Conservation (phyloP, 2,113 vertebrate species). For the Phoxinus phoxinus region DNA sequence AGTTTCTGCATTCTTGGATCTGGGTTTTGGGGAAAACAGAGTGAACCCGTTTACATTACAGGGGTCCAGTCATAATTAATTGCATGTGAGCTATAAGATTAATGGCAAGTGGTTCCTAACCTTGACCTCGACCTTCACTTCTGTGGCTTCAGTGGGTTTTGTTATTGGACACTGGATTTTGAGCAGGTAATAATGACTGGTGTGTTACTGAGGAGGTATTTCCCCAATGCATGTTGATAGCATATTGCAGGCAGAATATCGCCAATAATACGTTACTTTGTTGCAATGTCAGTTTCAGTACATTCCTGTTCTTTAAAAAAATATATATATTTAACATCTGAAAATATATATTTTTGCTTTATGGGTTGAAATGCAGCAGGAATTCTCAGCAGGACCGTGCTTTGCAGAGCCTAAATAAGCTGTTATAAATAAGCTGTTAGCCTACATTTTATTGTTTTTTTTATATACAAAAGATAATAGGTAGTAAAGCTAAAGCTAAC, state of each 20-base stretch:
- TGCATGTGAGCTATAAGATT: neutral
- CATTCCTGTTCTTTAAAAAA: neutral
- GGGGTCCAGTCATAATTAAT: neutral
- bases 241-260: neutral
- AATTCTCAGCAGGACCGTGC: neutral
- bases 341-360: neutral
- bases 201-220: neutral
- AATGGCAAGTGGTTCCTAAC: conserved; percentile 17
- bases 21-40: neutral
- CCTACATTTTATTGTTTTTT: neutral
- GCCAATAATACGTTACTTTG: neutral
- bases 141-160: conserved; percentile 18
- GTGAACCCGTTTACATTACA: neutral
- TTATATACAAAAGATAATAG: neutral
- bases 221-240: neutral
- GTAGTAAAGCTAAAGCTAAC: neutral
- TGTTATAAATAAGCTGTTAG: too few relatives aligned
- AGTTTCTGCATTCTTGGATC: neutral
- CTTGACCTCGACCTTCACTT: conserved; percentile 11
- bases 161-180: conserved; percentile 14
- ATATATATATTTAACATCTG: neutral
- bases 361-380: neutral
- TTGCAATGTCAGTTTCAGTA: neutral
- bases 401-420: neutral
- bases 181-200: neutral